phyloP scores from a whole-genome alignment of 2,888 invertebrate species.

The Diaprepes abbreviatus region DNA sequence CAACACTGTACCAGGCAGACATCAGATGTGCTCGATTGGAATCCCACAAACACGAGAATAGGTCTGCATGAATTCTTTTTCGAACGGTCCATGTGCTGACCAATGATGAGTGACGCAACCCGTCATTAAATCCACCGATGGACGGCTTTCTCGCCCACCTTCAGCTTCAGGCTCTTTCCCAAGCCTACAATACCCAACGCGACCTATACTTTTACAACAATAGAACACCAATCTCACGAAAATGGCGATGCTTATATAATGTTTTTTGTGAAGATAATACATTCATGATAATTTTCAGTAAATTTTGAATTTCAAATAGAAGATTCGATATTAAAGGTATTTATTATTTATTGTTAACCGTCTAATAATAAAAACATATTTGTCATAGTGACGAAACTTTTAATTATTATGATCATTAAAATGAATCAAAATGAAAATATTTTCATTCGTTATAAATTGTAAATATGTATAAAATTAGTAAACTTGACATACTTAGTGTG shows the following conservation, averaged over 20 bases:
- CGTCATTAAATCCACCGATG: conserved; percentile 65
- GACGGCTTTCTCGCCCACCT: conserved; percentile 59
- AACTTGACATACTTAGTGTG: too few species aligned
- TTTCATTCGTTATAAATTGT: too few species aligned
- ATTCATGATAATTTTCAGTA: background rate
- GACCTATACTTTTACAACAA: conserved; percentile 47
- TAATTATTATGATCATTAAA: too few species aligned
- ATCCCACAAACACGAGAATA: conserved; percentile 58
- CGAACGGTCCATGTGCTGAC: conserved; percentile 61
- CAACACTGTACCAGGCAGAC: conserved; percentile 62
- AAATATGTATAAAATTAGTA: too few species aligned
- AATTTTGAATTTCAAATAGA: background rate
- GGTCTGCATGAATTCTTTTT: conserved; percentile 55
- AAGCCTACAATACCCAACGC: conserved; percentile 51
- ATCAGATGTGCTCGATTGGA: conserved; percentile 62
- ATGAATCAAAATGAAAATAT: too few species aligned
- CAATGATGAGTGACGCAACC: conserved; percentile 68
- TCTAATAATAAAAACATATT: too few species aligned
- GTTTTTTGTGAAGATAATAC: background rate
- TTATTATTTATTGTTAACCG: too few species aligned
- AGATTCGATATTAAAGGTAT: too few species aligned
- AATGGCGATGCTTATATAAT: conserved; percentile 42
- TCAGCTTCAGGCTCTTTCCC: conserved; percentile 56
- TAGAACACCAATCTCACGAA: conserved; percentile 49
- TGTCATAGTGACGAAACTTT: too few species aligned